Percentiles rank a stretch among this genome's conserved stretches.
phyloP scores from a whole-genome alignment of 1,140 invertebrate genomes.

The Laupala kohalensis region DNA sequence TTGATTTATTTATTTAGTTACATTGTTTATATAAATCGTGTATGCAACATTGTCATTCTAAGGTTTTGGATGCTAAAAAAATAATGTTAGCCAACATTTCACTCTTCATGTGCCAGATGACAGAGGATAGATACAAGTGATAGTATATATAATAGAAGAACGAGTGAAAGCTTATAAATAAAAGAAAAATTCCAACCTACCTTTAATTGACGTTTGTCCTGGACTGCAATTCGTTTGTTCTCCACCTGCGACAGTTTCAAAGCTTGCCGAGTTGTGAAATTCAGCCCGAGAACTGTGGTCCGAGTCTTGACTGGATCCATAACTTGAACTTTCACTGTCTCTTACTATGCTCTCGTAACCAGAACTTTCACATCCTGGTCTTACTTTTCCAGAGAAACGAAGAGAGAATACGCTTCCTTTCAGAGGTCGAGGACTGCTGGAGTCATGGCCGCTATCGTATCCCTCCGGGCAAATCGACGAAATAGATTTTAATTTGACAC shows the following conservation, averaged over 20 bases:
- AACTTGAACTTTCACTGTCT: constrained; percentile 72
- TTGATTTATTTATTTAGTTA: no score
- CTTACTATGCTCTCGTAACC: constrained; percentile 80
- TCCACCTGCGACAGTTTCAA: background rate
- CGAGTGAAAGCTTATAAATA: no score
- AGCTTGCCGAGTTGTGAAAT: constrained; percentile 19
- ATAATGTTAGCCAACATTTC: no score
- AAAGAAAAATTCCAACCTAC: no score
- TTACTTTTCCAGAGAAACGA: constrained; percentile 7
- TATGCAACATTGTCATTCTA: no score
- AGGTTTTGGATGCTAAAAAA: no score
- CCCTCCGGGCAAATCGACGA: constrained; percentile 33
- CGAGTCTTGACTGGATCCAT: constrained; percentile 39
- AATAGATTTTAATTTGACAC: constrained; percentile 32
- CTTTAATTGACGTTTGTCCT: no score
- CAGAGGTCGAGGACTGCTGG: constrained; percentile 54
- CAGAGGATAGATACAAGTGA: no score
- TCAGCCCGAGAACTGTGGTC: constrained; percentile 15
- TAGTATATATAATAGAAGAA: no score
- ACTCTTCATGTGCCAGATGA: no score
- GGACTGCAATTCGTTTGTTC: no score
- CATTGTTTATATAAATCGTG: no score
- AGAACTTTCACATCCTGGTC: constrained; percentile 44
- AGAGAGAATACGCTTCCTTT: background rate
- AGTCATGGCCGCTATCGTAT: constrained; percentile 68